Evolutionary conservation across 2,888 invertebrate genomes (phyloP), one percentile per base, ranked within the genome.

Genomic region (Archips xylosteana): DNA sequence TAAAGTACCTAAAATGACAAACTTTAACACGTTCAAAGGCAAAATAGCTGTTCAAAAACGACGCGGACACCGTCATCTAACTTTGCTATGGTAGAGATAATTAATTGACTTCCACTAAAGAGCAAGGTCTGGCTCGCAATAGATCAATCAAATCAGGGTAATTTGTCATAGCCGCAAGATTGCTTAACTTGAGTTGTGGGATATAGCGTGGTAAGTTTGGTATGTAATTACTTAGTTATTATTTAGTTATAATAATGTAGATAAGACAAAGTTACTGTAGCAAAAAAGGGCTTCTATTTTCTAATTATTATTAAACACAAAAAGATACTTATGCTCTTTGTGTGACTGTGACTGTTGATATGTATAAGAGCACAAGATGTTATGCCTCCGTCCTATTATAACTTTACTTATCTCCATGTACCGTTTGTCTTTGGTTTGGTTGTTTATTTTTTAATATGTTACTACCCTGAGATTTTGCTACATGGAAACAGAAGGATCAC

Each of bases 81-180:
- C 57, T 57, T 57, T 57, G 57, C 32, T 32, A 32, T 57, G 10
- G 57, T 23, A 23, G 32, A 57, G 57, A 57, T 57, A 57, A 57
- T 57, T 32, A 57, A 57, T 57, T 57, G 23, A 57, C 57, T 57
- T 23, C 32, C 57, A 32, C 57, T 57, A 57, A 57, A 57, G 57
- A 57, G 57, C 32, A 57, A 57, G 32, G 57, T 57, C 57, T 57
- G 57, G 57, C 57, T 10, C 57, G 57, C 57, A 32, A 57, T 57
- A 57, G 57, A 57, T 57, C 57, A 57, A 57, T 57, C 57, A 57
- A 57, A 57, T 57, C 57, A 12, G 57, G 57, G 57, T 57, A 57
- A 57, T 57, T 57, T 32, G 57, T 57, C 57, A 57, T 57, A 57
- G 57, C 57, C 57, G 12, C 57, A 57, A 57, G 57, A 57, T 57